A percentile compares a stretch with the other conserved stretches of the same genome.
Conservation (phyloP, 2,797 vertebrate genomes). For the Spea hammondii region DNA sequence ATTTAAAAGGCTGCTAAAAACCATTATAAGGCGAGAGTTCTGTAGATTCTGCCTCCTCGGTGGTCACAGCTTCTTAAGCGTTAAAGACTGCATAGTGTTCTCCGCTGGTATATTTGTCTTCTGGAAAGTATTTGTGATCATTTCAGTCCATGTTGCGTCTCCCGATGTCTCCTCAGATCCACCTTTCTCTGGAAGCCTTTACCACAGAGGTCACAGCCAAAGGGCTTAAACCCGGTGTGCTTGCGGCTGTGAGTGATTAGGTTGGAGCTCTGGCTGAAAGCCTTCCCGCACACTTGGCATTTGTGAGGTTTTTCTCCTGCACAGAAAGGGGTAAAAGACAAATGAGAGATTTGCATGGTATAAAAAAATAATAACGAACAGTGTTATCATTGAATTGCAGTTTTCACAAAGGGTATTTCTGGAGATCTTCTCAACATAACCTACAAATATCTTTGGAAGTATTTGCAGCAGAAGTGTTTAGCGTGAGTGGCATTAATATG, state of each 20-base stretch:
- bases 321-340: conserved; percentile 46
- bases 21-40: conserved; percentile 30
- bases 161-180: conserved; percentile 92
- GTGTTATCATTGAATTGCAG: too few relatives aligned
- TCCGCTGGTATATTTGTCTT: background rate
- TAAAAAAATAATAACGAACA: too few relatives aligned
- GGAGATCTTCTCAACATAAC: too few relatives aligned
- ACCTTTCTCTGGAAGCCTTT: conserved; percentile 98
- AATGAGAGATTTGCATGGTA: conserved; percentile 4
- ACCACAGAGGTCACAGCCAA: conserved; percentile 91
- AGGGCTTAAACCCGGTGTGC: conserved; percentile 97
- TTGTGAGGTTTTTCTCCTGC: conserved; percentile 97
- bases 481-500: too few relatives aligned
- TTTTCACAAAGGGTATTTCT: too few relatives aligned
- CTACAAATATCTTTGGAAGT: too few relatives aligned
- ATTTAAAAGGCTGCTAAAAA: too few relatives aligned
- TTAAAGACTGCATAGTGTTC: background rate
- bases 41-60: conserved; percentile 22
- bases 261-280: conserved; percentile 99
- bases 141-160: conserved; percentile 93
- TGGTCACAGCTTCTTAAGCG: conserved; percentile 9
- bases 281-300: conserved; percentile 97
- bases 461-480: too few relatives aligned
- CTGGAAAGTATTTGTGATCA: conserved; percentile 60
- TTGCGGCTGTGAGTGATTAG: conserved; percentile 98